phyloP scores from a whole-genome alignment of 2,113 vertebrate genomes.

The Phylloscopus trochiloides region DNA sequence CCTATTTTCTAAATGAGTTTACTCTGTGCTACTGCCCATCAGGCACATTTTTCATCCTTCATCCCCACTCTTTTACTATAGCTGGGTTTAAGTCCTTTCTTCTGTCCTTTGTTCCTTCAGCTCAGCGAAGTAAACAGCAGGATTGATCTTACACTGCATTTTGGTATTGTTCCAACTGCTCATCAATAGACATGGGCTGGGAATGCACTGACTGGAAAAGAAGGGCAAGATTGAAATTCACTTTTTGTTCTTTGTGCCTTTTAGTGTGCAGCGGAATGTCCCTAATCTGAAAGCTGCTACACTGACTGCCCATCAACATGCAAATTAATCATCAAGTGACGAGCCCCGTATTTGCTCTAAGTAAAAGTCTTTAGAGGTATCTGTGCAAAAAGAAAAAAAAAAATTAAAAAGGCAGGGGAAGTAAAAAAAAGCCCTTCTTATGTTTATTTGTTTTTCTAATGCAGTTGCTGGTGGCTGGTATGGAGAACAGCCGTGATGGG shows the following conservation, averaged over 20 bases:
- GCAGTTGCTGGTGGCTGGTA: background rate
- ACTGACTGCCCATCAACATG: slow-evolving; percentile 81
- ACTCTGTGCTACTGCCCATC: slow-evolving; percentile 76
- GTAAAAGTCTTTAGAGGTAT: slow-evolving; percentile 69
- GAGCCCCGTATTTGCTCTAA: slow-evolving; percentile 27
- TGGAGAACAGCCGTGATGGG: background rate
- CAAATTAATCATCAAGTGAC: slow-evolving; percentile 80
- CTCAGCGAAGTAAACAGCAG: slow-evolving; percentile 85
- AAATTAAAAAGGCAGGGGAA: accelerated
- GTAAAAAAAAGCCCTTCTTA: background rate
- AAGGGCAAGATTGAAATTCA: slow-evolving; percentile 83
- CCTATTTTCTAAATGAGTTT: slow-evolving; percentile 91
- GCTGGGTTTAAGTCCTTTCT: slow-evolving; percentile 81
- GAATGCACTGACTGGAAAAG: slow-evolving; percentile 86
- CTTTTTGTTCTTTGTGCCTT: slow-evolving; percentile 83
- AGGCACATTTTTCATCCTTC: slow-evolving; percentile 78
- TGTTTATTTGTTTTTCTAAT: background rate
- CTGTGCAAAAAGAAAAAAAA: background rate
- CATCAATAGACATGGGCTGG: slow-evolving; percentile 84
- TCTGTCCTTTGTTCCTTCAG: slow-evolving; percentile 84
- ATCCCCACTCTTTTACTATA: slow-evolving; percentile 68
- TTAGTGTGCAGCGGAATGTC: slow-evolving; percentile 89
- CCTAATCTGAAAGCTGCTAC: slow-evolving; percentile 84
- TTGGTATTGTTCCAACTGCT: slow-evolving; percentile 87
- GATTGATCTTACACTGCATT: slow-evolving; percentile 87